Base-by-base conservation (phyloP, 2,888 invertebrate species). In the Mythimna ferrago region DNA sequence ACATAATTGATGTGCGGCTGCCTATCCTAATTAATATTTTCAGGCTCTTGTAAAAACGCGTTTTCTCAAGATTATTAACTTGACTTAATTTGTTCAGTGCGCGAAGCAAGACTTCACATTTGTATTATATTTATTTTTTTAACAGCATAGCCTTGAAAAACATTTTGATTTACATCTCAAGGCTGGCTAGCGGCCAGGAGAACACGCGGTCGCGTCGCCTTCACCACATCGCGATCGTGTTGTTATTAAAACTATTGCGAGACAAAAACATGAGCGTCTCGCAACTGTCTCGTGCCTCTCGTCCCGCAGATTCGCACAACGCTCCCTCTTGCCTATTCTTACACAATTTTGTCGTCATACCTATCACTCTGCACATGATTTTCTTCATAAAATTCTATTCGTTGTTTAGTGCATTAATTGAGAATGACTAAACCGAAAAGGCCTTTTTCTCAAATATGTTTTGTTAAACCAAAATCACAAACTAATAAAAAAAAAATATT, bases 101-200 rank as follows among this genome's bases (percentile, higher is more conserved):
- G 53, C 10, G 53, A 26, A 58, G 7, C 21, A 62, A 41, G 51
- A 48, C 44, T 21, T 53, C 66, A 32, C 44, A 66, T 53, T 72
- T 53, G 35, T 72, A 54, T 72, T 53, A 26, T 72, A 53, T 58
- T 62, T 73, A 66, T 76, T 74, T 83, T 71, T 74, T 76, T 65
- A 68, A 78, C 83, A 83, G 76, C 60, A 84, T 71, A 77, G 74
- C 82, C 80, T 87, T 81, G 80, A 68, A 77, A 83, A 80, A 70
- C 58, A 69, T 71, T 77, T 76, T 83, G 78, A 83, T 86, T 86
- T 87, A 82, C 82, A 73, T 79, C 41, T 75, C 79, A 86, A 82
- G 79, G 75, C 87, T 93, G 93, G 93, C 92, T 56, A 54, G 32
- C 66, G 67, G 89, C 93, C 93, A 91, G 87, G 82, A 84, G 82